Evolutionary conservation across 2,888 invertebrate genomes (phyloP).

Genomic region (Galerucella nymphaeae): DNA sequence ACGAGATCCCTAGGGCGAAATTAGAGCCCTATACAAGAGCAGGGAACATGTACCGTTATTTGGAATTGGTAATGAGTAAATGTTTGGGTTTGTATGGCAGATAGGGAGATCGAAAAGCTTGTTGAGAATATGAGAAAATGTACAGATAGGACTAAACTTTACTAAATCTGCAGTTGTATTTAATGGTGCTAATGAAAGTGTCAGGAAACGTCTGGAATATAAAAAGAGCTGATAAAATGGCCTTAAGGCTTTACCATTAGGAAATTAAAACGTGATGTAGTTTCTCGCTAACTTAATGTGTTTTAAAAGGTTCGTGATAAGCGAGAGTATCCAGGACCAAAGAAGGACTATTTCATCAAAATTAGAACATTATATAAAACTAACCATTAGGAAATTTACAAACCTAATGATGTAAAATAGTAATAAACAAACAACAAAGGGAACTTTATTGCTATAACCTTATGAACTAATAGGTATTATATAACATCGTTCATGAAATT

Average conservation of each 20-base stretch:
- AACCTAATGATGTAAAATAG: not conserved
- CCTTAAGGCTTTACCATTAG: not conserved
- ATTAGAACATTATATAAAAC: too few relatives aligned
- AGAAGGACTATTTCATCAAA: too few relatives aligned
- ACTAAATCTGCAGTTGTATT: not conserved
- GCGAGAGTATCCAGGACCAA: too few relatives aligned
- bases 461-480: not conserved
- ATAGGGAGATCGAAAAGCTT: not conserved
- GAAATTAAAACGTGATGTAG: not conserved
- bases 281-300: not conserved
- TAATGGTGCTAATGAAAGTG: not conserved
- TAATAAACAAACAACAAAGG: not conserved
- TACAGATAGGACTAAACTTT: not conserved
- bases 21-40: not conserved
- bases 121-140: not conserved
- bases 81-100: not conserved
- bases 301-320: not conserved
- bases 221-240: too few relatives aligned
- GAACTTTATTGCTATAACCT: slow-evolving; percentile 16
- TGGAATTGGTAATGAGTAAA: not conserved
- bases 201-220: not conserved
- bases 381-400: not conserved
- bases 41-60: not conserved
- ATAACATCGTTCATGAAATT: too few relatives aligned
- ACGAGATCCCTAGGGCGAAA: slow-evolving; percentile 8